Base-by-base conservation (phyloP, 2,888 invertebrate species). In the Cabera pusaria region DNA sequence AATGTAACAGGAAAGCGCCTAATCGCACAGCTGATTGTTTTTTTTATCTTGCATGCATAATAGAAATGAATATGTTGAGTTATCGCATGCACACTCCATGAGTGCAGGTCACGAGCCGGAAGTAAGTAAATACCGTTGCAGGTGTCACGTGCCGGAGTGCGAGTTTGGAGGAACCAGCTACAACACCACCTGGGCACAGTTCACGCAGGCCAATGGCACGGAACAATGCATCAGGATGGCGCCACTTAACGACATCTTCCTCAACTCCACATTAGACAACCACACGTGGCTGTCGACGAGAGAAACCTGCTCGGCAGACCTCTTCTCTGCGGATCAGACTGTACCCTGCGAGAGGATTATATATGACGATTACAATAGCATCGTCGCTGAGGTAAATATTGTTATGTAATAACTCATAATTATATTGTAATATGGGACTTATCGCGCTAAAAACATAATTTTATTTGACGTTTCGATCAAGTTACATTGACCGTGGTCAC, bases 311-410 rank as follows among this genome's bases (percentile, higher is more conserved):
- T 52, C 69, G 0, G 56, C 75, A 0, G 68, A 76, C 0, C 56
- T 70, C 44, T 91, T 90, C 52, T 56, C 79, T 20, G 48, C 11
- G 1, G 58, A 69, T 22, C 52, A 50, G 5, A 78, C 75, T 0
- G 64, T 83, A 36, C 59, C 70, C 0, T 93, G 93, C 55, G 72
- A 83, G n/a, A 64, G 71, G n/a, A 77, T 92, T 42, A 63, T 93
- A 10, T 93, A 91, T 59, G 91, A 91, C 50, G 81, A 90, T 56
- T 90, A 91, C 61, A 79, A 90, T 28, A 92, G 93, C 25, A 91
- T 94, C 49, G 90, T 90, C 0, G 93, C 91, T 55, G 93, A 93
- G 87, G 93, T 94, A 57, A 83, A 2, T 14, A 2, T n/a, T n/a
- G n/a, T n/a, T n/a, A n/a, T n/a, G n/a, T n/a, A n/a, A n/a, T n/a